Conservation (phyloP, 2,113 vertebrate genomes). For the Meleagris gallopavo region DNA sequence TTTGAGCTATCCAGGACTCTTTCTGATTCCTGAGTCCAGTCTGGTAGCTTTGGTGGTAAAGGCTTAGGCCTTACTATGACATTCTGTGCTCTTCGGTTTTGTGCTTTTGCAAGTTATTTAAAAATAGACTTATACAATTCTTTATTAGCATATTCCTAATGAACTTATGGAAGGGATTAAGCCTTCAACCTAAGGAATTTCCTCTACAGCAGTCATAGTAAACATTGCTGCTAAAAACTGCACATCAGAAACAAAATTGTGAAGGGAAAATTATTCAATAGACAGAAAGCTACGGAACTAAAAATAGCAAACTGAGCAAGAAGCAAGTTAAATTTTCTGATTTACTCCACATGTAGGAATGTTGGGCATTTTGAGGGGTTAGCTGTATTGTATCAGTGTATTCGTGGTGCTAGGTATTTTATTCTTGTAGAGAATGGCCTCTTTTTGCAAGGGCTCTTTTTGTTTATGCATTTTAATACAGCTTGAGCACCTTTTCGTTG, state of each 20-base stretch:
- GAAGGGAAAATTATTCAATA: background rate
- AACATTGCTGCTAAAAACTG: background rate
- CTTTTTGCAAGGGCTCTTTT: background rate
- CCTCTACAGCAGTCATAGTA: background rate
- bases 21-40: fast-evolving
- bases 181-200: background rate
- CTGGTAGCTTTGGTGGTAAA: background rate
- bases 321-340: background rate
- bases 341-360: background rate
- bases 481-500: background rate
- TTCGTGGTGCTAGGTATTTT: background rate
- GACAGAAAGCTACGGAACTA: background rate
- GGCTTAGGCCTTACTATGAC: background rate
- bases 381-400: background rate
- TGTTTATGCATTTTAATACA: background rate
- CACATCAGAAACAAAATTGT: background rate
- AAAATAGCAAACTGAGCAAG: background rate
- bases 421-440: background rate
- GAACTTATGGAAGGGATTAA: slow-evolving; percentile 2
- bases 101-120: background rate
- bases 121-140: background rate
- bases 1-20: background rate
- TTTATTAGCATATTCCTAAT: background rate
- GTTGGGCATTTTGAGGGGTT: background rate
- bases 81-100: background rate